Evolutionary conservation across 2,113 vertebrate species (phyloP).

Genomic region (Lasiurus cinereus): DNA sequence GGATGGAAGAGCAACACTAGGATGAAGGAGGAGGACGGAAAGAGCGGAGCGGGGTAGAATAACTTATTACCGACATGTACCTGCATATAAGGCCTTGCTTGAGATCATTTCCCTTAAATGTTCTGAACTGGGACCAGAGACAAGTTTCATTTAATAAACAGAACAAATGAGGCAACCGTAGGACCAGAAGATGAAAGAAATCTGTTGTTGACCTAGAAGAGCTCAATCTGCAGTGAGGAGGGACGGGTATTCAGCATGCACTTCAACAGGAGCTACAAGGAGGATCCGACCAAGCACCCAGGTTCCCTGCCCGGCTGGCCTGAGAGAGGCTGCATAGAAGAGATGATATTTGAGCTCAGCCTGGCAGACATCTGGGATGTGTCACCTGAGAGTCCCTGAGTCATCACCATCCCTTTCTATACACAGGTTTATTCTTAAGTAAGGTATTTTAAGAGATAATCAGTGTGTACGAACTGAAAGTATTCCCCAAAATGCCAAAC

Average conservation of each 20-base stretch:
- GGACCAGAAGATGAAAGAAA: not conserved
- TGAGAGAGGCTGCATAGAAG: not conserved
- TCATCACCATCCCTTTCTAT: not conserved
- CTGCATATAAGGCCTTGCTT: not conserved
- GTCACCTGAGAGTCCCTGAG: not conserved
- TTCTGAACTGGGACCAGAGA: not conserved
- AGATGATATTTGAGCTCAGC: not conserved
- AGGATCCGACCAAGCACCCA: not conserved
- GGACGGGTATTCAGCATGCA: not conserved
- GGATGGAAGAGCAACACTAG: not conserved
- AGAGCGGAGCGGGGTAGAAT: not conserved
- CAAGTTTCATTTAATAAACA: not conserved
- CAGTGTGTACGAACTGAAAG: not conserved
- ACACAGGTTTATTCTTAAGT: not conserved
- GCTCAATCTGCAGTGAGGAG: not conserved
- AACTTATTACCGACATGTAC: not conserved
- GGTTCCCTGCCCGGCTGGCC: not conserved
- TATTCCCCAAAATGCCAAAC: not conserved
- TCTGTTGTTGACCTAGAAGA: not conserved
- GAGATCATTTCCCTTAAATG: not conserved
- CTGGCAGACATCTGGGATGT: not conserved
- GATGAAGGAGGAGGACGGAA: not conserved
- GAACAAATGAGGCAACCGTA: not conserved
- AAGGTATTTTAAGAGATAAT: not conserved
- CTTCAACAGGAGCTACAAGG: not conserved